Base-by-base conservation (phyloP, 2,888 invertebrate genomes). In the Agrochola litura region DNA sequence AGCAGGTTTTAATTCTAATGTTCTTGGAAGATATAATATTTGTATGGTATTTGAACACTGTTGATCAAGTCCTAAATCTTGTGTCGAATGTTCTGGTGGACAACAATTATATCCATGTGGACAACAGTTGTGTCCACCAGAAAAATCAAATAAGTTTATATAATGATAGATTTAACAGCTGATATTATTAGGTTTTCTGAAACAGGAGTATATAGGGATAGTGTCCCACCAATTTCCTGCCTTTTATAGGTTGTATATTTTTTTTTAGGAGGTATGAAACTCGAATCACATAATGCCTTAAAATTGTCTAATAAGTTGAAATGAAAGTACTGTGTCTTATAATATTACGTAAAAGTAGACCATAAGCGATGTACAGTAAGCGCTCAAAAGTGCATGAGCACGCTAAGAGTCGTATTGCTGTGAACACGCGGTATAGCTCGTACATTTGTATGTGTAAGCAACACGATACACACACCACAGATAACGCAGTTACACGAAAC, bases 301-400 rank as follows among this genome's bases (percentile, higher is more conserved):
- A 52, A 79, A 64, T 64, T 64, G 10, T 25, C 9, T n/a, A n/a
- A 25, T 77, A 46, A 54, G 65, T 73, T 63, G n/a, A 8, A 74
- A 43, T 49, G 8, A 67, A 75, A 68, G 25, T 25, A 81, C 9
- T 63, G 73, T 72, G 30, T 81, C 63, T 68, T 81, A 61, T 60
- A 70, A 64, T 67, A 37, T 75, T 54, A 82, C 67, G 76, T 79
- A 82, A 76, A n/a, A 52, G 1, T 66, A 73, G 46, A 61, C 25
- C 19, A 6, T 58, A 46, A n/a, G 12, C 25, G 6, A 56, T 63
- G 61, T 37, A n/a, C n/a, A n/a, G n/a, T n/a, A n/a, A n/a, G n/a
- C n/a, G n/a, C n/a, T n/a, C n/a, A n/a, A n/a, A n/a, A n/a, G n/a
- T n/a, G n/a, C n/a, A n/a, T n/a, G n/a, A n/a, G n/a, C n/a, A n/a